Base-by-base conservation (phyloP, 2,888 invertebrate genomes). In the Phaedon cochleariae region DNA sequence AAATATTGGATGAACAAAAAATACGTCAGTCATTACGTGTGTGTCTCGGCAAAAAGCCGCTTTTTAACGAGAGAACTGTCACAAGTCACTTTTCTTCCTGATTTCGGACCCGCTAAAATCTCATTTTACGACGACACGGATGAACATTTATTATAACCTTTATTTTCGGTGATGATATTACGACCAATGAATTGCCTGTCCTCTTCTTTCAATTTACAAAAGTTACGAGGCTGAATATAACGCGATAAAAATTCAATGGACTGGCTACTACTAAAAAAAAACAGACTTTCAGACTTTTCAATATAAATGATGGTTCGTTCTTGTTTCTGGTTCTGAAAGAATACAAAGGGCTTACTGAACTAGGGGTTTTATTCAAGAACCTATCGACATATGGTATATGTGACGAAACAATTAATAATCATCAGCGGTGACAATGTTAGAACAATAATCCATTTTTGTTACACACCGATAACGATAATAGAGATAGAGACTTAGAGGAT, bases 1-100 rank as follows among this genome's bases (percentile, higher is more conserved):
- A 76, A 75, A 77, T 77, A 76, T 77, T 77, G 77, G 78, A 74
- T 75, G 74, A 76, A 77, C 76, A 76, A 77, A 76, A 75, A 75
- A 77, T 71, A 70, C 70, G 72, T 71, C 73, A 71, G 71, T 73
- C 73, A 73, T 71, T 71, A 72, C 70, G 64, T 70, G 69, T 73
- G 68, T 73, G 71, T 73, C 72, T 67, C 67, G 66, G 64, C 67
- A 54, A 46, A 65, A 65, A 53, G 63, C 67, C 69, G 69, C 63
- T 64, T 65, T 62, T 59, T 54, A 65, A 62, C 62, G 54, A 52
- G 48, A 34, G 70, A 68, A 66, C 68, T 71, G 73, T 69, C 73
- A 68, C 65, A 62, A 58, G 69, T 62, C 62, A 60, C 58, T 60
- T 64, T 65, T 70, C 68, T 69, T 69, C 69, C 68, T 71, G 69